Percentiles rank a stretch among this genome's conserved stretches.
These are phyloP conservation scores for Pteronotus mesoamericanus DNA, from an alignment of 2,797 vertebrate species.

Conservation along the genomic window DNA sequence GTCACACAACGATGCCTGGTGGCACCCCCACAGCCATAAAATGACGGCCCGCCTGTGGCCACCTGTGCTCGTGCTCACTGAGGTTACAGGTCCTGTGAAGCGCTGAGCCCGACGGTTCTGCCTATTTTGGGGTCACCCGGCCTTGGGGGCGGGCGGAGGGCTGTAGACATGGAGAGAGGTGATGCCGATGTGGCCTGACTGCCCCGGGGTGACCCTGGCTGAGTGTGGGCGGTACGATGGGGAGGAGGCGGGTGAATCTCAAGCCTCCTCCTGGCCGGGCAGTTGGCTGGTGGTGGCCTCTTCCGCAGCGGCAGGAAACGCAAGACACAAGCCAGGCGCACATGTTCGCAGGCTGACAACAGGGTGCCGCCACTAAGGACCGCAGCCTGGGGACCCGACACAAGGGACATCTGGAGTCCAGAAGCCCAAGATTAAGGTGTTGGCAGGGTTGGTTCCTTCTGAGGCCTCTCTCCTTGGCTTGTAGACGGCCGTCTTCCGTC, in stretches of 20 bases:
- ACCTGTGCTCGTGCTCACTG: accelerated
- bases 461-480: not conserved
- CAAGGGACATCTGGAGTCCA: not conserved
- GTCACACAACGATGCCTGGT: no score
- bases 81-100: not conserved
- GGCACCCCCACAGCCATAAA: accelerated
- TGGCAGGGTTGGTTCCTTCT: not conserved
- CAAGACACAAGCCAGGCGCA: not conserved
- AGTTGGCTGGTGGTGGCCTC: not conserved
- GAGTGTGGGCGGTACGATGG: not conserved
- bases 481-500: accelerated
- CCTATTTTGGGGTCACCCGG: not conserved
- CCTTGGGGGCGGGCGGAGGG: not conserved
- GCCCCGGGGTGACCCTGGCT: accelerated
- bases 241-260: not conserved
- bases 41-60: not conserved
- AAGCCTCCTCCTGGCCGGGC: not conserved
- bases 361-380: not conserved
- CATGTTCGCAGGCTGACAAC: accelerated
- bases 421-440: not conserved
- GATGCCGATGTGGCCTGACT: not conserved
- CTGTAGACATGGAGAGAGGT: not conserved
- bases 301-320: not conserved
- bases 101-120: not conserved
- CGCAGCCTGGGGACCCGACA: not conserved